Conservation (phyloP, 2,888 invertebrate genomes). For the Charanyca ferruginea region DNA sequence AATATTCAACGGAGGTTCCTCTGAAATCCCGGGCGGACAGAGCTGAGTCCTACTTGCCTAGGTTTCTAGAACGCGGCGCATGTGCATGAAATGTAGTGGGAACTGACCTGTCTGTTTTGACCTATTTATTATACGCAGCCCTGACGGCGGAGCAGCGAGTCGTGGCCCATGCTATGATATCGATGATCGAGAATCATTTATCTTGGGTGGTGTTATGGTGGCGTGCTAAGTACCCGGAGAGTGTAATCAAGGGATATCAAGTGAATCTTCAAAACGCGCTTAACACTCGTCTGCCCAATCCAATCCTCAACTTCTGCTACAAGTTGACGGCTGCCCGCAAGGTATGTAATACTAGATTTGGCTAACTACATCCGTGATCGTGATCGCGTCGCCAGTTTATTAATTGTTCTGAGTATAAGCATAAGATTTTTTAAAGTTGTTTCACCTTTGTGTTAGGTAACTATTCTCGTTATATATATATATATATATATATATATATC, state of each 20-base stretch:
- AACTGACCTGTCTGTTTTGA: constrained; percentile 56
- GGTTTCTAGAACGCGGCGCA: constrained; percentile 75
- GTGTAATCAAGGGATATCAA: constrained; percentile 97
- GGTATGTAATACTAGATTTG: constrained; percentile 87
- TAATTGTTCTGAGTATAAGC: too few species aligned
- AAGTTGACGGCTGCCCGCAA: constrained; percentile 96
- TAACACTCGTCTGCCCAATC: constrained; percentile 96
- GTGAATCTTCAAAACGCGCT: constrained; percentile 97
- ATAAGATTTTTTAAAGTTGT: not conserved
- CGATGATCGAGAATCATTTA: constrained; percentile 98
- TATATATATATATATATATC: too few species aligned
- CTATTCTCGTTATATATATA: too few species aligned
- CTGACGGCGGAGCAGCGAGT: constrained; percentile 96
- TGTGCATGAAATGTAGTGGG: constrained; percentile 72
- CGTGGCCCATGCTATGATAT: constrained; percentile 97
- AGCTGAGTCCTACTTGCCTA: constrained; percentile 67
- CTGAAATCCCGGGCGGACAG: constrained; percentile 59
- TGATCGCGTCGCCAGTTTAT: too few species aligned
- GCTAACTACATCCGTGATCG: not conserved
- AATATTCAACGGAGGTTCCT: constrained; percentile 5
- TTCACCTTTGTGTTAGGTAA: too few species aligned
- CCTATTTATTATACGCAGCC: constrained; percentile 80
- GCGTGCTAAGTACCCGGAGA: constrained; percentile 98
- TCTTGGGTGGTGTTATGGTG: constrained; percentile 98
- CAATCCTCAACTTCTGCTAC: constrained; percentile 97